phyloP scores from a whole-genome alignment of 2,113 vertebrate genomes.

The Coturnix japonica region DNA sequence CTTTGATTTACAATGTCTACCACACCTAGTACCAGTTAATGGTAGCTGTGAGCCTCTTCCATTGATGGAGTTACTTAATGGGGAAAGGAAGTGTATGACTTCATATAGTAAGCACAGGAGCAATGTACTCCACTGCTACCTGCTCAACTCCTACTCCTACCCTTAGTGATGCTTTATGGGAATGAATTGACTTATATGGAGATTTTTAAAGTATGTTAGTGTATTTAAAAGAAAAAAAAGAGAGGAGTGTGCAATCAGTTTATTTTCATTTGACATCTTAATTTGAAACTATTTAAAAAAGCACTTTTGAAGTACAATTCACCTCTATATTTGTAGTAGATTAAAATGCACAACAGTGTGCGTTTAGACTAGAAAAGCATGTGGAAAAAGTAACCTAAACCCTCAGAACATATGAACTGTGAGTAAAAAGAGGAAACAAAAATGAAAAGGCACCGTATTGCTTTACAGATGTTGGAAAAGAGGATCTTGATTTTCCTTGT shows the following conservation, averaged over 20 bases:
- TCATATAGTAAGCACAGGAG: rapidly evolving
- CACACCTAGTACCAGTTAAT: background rate
- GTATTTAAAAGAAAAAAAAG: background rate
- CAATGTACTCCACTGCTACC: background rate
- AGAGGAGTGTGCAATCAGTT: background rate
- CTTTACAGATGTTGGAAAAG: background rate
- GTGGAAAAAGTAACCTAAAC: background rate
- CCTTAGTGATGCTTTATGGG: too few relatives aligned
- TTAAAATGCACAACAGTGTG: background rate
- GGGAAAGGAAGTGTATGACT: background rate
- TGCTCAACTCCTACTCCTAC: background rate
- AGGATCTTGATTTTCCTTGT: background rate
- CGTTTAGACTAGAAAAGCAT: rapidly evolving
- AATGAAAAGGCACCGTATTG: background rate
- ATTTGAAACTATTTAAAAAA: background rate
- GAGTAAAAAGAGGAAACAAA: background rate
- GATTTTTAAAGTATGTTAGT: background rate
- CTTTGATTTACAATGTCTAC: background rate
- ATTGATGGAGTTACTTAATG: rapidly evolving
- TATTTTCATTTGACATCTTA: background rate
- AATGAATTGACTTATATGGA: background rate
- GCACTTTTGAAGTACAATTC: background rate
- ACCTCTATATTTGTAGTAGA: background rate
- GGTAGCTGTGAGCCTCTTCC: background rate
- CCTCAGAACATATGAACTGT: background rate